Percentiles rank a stretch among this genome's conserved stretches.
phyloP scores from a whole-genome alignment of 1,140 invertebrate species.

The Radopholus similis region DNA sequence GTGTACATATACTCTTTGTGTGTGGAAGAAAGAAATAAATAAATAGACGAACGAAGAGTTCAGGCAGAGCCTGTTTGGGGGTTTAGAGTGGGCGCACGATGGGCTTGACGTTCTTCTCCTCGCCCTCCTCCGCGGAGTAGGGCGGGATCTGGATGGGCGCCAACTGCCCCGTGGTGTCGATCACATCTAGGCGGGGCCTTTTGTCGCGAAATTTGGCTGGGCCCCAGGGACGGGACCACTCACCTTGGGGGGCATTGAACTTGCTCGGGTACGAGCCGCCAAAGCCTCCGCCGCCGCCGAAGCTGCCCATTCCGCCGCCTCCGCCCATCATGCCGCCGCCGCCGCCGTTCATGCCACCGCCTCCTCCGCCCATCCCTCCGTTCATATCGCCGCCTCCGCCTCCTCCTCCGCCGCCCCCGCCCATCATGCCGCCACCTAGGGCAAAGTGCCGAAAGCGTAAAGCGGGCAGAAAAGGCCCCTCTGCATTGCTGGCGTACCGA shows the following conservation, averaged over 20 bases:
- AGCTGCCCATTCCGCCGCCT: conserved; percentile 3
- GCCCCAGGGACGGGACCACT: not conserved
- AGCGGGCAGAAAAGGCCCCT: too few species aligned
- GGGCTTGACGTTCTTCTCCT: conserved; percentile 10
- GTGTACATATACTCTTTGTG: not conserved
- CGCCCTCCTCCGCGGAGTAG: conserved; percentile 16
- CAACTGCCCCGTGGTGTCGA: conserved; percentile 1
- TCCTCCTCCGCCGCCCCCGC: conserved; percentile 2
- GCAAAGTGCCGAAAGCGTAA: too few species aligned
- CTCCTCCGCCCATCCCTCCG: not conserved
- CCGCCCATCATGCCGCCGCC: conserved; percentile 8
- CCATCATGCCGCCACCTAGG: conserved; percentile 10
- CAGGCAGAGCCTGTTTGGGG: not conserved
- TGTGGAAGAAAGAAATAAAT: not conserved
- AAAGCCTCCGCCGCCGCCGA: conserved; percentile 1
- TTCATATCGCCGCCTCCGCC: conserved; percentile 3
- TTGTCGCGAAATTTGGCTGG: not conserved
- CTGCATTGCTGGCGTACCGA: too few species aligned
- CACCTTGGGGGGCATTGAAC: not conserved
- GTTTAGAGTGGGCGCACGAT: not conserved
- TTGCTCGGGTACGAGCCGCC: conserved; percentile 8
- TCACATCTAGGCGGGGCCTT: conserved; percentile 5
- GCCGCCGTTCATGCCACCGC: conserved; percentile 9
- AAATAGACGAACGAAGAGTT: not conserved
- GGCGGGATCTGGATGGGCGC: conserved; percentile 18